A percentile compares a stretch with the other conserved stretches of the same genome.
These are phyloP conservation scores for Phylloscopus collybita DNA, from an alignment of 2,797 vertebrate species.

Conservation along the genomic window DNA sequence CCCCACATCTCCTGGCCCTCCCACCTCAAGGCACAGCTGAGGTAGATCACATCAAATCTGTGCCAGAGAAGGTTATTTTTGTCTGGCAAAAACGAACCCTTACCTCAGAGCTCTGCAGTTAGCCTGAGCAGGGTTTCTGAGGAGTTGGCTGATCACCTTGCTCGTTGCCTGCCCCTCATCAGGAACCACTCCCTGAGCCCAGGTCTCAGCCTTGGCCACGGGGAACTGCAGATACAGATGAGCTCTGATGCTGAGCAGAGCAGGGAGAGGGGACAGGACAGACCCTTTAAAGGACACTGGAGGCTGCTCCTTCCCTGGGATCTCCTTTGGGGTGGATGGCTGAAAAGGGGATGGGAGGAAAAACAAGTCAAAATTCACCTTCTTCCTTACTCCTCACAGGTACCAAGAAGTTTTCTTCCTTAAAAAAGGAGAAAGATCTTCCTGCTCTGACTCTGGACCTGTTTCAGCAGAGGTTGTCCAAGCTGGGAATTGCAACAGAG, in stretches of 20 bases:
- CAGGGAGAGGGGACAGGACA: background rate
- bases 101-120: background rate
- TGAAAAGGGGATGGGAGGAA: background rate
- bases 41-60: background rate
- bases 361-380: background rate
- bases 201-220: background rate
- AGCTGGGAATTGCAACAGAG: background rate
- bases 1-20: background rate
- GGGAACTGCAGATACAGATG: background rate
- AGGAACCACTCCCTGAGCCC: background rate
- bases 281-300: background rate
- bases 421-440: background rate
- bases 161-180: background rate
- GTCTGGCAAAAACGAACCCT: background rate
- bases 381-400: background rate
- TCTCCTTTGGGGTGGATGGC: background rate
- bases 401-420: background rate
- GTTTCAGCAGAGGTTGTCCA: background rate
- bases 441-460: background rate
- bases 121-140: background rate
- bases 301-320: background rate
- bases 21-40: background rate
- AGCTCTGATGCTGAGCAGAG: accelerated
- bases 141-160: background rate
- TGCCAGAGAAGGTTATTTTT: background rate